Conservation (phyloP, 2,888 invertebrate species). For the Cynaeus angustus region DNA sequence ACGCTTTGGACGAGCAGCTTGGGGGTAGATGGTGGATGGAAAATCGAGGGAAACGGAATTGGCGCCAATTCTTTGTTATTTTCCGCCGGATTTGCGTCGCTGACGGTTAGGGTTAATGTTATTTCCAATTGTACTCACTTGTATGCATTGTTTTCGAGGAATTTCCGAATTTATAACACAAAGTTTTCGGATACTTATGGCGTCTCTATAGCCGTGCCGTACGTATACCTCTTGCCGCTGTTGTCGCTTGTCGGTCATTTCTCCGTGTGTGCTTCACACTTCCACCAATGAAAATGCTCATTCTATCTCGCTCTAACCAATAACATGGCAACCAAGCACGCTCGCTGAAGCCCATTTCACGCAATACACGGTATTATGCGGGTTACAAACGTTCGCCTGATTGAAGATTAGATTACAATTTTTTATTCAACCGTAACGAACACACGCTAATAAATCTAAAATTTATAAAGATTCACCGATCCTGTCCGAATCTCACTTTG, state of each 20-base stretch:
- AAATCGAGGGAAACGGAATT: constrained; percentile 51
- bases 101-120: constrained; percentile 9
- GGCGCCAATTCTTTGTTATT: constrained; percentile 10
- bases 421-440: no score
- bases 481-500: no score
- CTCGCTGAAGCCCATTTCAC: constrained; percentile 48
- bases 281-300: constrained; percentile 7
- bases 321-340: constrained; percentile 42
- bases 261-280: constrained; percentile 40
- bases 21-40: constrained; percentile 58
- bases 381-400: constrained; percentile 14
- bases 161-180: constrained; percentile 57
- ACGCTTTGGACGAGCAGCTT: constrained; percentile 63
- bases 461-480: no score
- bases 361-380: constrained; percentile 12
- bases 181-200: constrained; percentile 65
- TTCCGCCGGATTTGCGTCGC: constrained; percentile 50
- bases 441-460: no score
- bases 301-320: constrained; percentile 36
- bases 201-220: constrained; percentile 58
- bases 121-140: constrained; percentile 58
- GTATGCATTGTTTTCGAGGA: constrained; percentile 59
- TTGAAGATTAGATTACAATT: constrained; percentile 13
- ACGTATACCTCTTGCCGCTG: constrained; percentile 47
- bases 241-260: constrained; percentile 53